Base-by-base conservation (phyloP, 2,797 vertebrate species). In the Lophius americanus region DNA sequence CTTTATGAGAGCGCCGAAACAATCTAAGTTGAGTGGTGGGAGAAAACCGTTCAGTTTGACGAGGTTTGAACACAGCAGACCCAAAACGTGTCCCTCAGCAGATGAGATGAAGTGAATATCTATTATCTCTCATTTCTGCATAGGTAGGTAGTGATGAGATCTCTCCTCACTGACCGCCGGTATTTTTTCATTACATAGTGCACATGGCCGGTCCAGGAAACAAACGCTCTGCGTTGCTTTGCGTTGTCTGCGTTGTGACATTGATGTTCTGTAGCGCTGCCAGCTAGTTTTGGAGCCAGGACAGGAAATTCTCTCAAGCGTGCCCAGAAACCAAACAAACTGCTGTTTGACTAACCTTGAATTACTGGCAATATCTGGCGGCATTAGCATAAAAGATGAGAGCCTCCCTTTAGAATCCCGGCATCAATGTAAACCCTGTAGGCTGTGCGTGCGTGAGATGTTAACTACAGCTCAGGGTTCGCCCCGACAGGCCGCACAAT, bases 261-360 rank as follows among this genome's bases (percentile, higher is more conserved):
- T 56, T 82, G 85, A 84, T 53, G 76, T 72, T 72, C 75, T 67
- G 58, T 38, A 44, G 52, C 58, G 65, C 64, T 75, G 79, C 81
- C 81, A 83, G 73, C 43, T 6, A 36, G 54, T 72, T 73, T 74
- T 75, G 9, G 53, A 75, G 66, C 64, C 70, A 82, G 77, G 44
- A 74, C 80, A 79, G 79, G 65, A 75, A 76, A 81, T 51, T 72
- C 74, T 76, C 70, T 68, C 10, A 4, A 81, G 67, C 59, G 42
- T 66, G 73, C 70, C 71, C 60, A n/a, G 81, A 67, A 74, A 78
- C 82, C 81, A 84, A 88, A 89, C 84, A 85, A 86, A 81, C 75
- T 70, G 71, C 79, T 84, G 82, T 89, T 85, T 85, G 82, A 89
- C 88, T 90, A 91, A 92, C 90, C 90, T 90, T 91, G 86, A 92